A percentile compares a stretch with the other conserved stretches of the same genome.
Evolutionary conservation across 2,797 vertebrate genomes (phyloP).

Genomic region (Masticophis lateralis): DNA sequence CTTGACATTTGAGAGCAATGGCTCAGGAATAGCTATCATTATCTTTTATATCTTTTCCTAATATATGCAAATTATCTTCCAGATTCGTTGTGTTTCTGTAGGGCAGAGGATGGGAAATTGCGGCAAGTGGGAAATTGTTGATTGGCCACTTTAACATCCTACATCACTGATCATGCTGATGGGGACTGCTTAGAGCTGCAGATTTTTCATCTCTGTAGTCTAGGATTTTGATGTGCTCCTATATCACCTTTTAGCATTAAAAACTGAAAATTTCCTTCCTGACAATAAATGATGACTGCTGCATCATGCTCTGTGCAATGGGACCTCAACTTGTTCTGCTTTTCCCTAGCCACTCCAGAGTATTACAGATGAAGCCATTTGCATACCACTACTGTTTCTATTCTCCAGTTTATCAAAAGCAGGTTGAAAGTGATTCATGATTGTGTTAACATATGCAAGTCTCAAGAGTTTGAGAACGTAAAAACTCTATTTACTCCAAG

Average conservation of each 20-base stretch:
- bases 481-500: background rate
- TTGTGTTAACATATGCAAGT: background rate
- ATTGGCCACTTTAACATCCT: background rate
- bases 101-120: background rate
- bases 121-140: background rate
- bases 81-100: background rate
- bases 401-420: background rate
- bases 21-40: background rate
- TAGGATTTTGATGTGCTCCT: background rate
- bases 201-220: background rate
- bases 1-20: background rate
- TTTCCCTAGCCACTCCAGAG: background rate
- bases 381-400: background rate
- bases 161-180: background rate
- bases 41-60: background rate
- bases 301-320: background rate
- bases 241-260: background rate
- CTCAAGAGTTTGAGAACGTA: background rate
- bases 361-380: background rate
- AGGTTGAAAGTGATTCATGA: background rate
- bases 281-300: background rate
- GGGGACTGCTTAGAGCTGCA: background rate
- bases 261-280: background rate
- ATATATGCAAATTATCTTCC: background rate
- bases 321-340: background rate